phyloP scores from a whole-genome alignment of 2,113 vertebrate genomes.

The cat (Felis catus) region DNA sequence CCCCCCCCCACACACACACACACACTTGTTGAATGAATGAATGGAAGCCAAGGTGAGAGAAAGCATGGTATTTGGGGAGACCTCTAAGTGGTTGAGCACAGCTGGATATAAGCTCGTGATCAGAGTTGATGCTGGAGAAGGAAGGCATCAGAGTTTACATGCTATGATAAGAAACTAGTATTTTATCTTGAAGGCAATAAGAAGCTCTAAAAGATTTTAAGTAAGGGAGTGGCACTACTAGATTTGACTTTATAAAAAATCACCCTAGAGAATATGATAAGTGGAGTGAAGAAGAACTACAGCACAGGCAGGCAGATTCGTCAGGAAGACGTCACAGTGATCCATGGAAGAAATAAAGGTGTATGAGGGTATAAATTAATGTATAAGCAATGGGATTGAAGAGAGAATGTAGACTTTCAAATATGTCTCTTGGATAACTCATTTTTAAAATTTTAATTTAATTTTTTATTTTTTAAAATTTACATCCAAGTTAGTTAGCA shows the following conservation, averaged over 20 bases:
- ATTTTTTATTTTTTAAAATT: too few species aligned
- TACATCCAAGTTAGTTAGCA: too few species aligned
- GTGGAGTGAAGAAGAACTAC: background rate
- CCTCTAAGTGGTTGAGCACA: background rate
- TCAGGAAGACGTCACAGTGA: background rate
- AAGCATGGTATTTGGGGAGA: background rate
- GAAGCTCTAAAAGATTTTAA: background rate
- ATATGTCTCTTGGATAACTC: background rate
- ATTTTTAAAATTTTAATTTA: background rate
- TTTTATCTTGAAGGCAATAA: background rate
- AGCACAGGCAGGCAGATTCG: background rate
- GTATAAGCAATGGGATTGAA: background rate
- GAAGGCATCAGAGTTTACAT: background rate
- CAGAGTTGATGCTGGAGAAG: background rate
- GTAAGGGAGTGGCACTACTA: background rate
- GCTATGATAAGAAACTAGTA: background rate
- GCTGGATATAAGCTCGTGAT: background rate
- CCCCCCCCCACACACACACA: too few species aligned
- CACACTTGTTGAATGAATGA: background rate
- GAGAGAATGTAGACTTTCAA: background rate
- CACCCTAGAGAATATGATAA: background rate
- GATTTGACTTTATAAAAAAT: background rate
- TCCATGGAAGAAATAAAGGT: background rate
- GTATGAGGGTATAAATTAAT: background rate
- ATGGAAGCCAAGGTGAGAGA: background rate